Evolutionary conservation across 2,888 invertebrate species (phyloP).

Genomic region (Tiliacea citrago): DNA sequence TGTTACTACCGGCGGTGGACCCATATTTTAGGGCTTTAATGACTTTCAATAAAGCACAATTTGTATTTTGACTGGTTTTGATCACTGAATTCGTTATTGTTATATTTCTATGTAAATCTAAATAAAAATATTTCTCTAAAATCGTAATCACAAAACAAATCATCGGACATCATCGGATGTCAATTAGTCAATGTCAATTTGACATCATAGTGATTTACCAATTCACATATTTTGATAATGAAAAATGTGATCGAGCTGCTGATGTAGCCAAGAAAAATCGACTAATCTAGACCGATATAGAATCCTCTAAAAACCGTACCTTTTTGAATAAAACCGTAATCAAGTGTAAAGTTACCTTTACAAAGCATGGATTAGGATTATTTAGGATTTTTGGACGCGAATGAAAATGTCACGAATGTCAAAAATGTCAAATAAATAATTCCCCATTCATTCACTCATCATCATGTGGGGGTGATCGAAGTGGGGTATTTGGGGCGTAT

Average conservation of each 20-base stretch:
- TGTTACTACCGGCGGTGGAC: constrained; percentile 96
- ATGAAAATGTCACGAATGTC: constrained; percentile 23
- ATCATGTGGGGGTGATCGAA: constrained; percentile 76
- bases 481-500: constrained; percentile 76
- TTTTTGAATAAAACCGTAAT: neutral
- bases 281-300: neutral
- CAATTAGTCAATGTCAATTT: constrained; percentile 15
- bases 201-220: neutral
- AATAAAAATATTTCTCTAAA: constrained; percentile 8
- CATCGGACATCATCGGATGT: neutral
- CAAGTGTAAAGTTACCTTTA: neutral
- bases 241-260: neutral
- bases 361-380: no score
- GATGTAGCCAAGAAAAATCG: neutral
- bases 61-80: neutral
- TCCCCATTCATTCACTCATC: constrained; percentile 58
- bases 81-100: neutral
- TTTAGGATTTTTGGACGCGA: constrained; percentile 37
- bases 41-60: neutral
- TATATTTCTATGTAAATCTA: neutral
- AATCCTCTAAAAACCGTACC: neutral
- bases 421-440: constrained; percentile 33
- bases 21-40: constrained; percentile 85
- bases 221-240: neutral
- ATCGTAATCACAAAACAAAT: constrained; percentile 39